Evolutionary conservation across 1,140 invertebrate genomes (phyloP), one percentile per base, ranked within the genome.

Genomic region (Drosophila parvula): DNA sequence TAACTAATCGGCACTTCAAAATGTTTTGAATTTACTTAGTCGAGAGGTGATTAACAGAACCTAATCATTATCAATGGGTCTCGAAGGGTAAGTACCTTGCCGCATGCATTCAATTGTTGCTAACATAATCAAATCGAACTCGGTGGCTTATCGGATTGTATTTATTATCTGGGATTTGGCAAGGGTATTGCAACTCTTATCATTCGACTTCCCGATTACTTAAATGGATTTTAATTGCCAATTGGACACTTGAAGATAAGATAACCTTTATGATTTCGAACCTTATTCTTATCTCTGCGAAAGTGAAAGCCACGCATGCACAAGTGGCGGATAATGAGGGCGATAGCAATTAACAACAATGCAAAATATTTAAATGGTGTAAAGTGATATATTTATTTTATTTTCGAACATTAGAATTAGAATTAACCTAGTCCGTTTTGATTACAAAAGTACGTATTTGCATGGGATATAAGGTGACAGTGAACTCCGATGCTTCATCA

Each of bases 361-460:
- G 16, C 4, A 14, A 8, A 5, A 3, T n/a, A 18, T 16, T 38
- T 28, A 18, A 11, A 32, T 27, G 5, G 1, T 16, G 6, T 2
- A 12, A 27, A 6, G 4, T 45, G 12, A 32, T 11, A 16, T 12
- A 36, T 22, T 57, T 6, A 5, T 14, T 12, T 34, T 14, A 36
- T 47, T 47, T 27, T 27, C 0, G 27, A 27, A 47, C 22, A 45
- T 11, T 45, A 12, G 12, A 2, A 12, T 12, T 22, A 22, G 4
- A 4, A 28, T 32, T 32, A 50, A 8, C 6, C 34, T 73, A 73
- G 0, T 51, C 6, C 0, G 3, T 73, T 36, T 50, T 64, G 10
- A 88, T 79, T 3, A 88, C 64, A 34, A 90, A 91, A 2, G 90
- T 91, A 4, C 88, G 90, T 51, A 91, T 91, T 63, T 91, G 77